A percentile compares a stretch with the other conserved stretches of the same genome.
Conservation (phyloP, 2,113 vertebrate genomes). For the Lepidothrix coronata region DNA sequence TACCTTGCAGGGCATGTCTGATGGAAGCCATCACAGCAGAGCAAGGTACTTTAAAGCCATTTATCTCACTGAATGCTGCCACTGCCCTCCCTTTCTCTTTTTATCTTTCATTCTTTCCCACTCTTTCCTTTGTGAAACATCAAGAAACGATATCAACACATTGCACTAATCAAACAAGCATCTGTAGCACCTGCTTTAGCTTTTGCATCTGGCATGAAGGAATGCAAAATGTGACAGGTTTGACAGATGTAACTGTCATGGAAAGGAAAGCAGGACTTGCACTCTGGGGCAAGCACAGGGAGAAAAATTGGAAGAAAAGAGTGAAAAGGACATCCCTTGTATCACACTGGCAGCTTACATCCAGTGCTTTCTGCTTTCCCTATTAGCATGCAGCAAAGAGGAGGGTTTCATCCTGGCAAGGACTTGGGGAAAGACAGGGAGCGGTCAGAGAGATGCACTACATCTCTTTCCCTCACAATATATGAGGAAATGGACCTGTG, state of each 20-base stretch:
- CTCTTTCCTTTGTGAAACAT: background rate
- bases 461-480: rapidly evolving
- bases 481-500: background rate
- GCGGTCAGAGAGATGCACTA: rapidly evolving
- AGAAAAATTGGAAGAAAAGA: background rate
- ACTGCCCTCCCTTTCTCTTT: background rate
- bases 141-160: background rate
- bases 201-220: background rate
- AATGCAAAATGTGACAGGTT: background rate
- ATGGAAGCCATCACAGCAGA: background rate
- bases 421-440: background rate
- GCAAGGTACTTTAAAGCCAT: background rate
- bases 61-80: background rate
- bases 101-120: background rate
- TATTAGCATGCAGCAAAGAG: background rate
- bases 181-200: constrained; percentile 19
- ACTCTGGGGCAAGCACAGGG: background rate
- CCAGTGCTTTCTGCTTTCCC: background rate
- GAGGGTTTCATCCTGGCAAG: background rate
- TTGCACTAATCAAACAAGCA: background rate
- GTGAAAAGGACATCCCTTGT: background rate
- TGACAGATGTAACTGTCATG: background rate
- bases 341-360: background rate
- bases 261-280: background rate
- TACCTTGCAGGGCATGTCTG: background rate